phyloP scores from a whole-genome alignment of 2,888 invertebrate genomes.

The Antheraea yamamai region DNA sequence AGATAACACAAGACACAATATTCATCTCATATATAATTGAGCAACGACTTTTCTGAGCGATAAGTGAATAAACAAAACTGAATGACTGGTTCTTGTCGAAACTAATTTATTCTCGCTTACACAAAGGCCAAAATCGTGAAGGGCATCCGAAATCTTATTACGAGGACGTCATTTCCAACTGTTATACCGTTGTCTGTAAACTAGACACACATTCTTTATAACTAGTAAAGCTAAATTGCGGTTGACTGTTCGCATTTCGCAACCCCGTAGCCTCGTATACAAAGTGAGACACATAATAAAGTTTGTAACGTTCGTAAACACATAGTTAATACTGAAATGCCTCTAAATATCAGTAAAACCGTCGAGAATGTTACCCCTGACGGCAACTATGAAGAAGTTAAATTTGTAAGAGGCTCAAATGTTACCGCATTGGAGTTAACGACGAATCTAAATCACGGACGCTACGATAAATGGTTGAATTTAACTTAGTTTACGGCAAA shows the following conservation, averaged over 20 bases:
- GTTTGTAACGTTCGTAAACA: neutral
- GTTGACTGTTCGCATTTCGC: constrained; percentile 11
- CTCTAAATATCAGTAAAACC: constrained; percentile 13
- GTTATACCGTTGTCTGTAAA: constrained; percentile 5
- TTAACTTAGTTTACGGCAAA: neutral
- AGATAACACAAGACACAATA: no score
- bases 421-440: neutral
- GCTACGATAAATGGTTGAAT: neutral
- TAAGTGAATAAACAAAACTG: constrained; percentile 5
- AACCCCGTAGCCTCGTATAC: constrained; percentile 1
- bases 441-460: neutral
- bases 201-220: constrained; percentile 12
- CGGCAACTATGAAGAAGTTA: constrained; percentile 17
- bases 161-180: neutral
- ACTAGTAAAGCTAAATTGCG: constrained; percentile 12
- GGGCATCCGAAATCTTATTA: constrained; percentile 1
- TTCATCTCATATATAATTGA: neutral
- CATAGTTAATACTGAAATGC: constrained; percentile 5
- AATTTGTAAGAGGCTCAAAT: constrained; percentile 17
- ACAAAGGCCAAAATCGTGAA: constrained; percentile 11
- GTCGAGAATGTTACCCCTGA: constrained; percentile 19
- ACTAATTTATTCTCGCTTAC: constrained; percentile 12
- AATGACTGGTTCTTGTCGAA: neutral
- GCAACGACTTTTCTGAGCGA: neutral
- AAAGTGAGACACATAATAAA: neutral